Conservation (phyloP, 2,797 vertebrate species). For the Gobio occitaniae region DNA sequence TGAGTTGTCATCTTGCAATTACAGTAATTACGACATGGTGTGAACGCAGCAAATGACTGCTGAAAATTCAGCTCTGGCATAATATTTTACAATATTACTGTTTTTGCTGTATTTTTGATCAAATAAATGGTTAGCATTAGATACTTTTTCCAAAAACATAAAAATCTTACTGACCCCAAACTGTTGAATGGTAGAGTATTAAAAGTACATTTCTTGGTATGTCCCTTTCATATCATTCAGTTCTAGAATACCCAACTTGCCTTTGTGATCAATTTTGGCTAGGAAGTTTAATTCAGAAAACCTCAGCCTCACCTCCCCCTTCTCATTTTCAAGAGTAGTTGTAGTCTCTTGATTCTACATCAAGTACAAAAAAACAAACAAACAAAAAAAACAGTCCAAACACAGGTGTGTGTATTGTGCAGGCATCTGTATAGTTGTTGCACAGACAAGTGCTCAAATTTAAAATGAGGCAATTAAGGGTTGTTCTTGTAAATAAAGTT, state of each 20-base stretch:
- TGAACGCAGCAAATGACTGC: neutral
- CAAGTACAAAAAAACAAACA: neutral
- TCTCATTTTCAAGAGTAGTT: neutral
- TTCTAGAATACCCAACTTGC: conserved; percentile 5
- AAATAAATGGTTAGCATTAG: neutral
- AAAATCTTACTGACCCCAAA: neutral
- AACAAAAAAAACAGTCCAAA: neutral
- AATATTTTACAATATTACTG: neutral
- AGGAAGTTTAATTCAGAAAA: neutral
- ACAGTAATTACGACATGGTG: neutral
- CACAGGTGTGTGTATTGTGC: neutral
- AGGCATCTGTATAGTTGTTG: neutral
- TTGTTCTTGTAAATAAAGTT: neutral
- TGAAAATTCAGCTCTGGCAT: neutral
- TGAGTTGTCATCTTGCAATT: neutral
- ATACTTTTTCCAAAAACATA: too few species aligned
- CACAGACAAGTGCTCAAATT: neutral
- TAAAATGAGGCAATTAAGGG: neutral
- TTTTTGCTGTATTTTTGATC: neutral
- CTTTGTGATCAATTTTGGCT: neutral
- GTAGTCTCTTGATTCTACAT: neutral
- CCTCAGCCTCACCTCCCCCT: neutral
- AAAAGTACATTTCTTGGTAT: neutral
- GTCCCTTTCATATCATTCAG: neutral
- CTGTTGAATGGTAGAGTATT: neutral